A percentile compares a stretch with the other conserved stretches of the same genome.
Evolutionary conservation across 2,888 invertebrate species (phyloP).

Genomic region (Melanostoma scalare): DNA sequence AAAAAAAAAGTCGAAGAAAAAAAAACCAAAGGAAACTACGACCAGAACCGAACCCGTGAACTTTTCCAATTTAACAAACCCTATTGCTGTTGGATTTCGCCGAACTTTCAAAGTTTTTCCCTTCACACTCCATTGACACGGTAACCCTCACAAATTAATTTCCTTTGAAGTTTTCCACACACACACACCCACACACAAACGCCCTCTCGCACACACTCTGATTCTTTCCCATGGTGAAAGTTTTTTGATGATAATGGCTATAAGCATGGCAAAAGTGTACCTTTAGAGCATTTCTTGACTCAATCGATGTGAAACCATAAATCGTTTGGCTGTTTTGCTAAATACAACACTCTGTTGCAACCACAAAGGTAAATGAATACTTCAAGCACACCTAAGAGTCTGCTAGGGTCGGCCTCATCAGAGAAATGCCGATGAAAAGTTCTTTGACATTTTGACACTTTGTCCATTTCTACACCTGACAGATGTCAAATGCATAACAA

Average conservation of each 20-base stretch:
- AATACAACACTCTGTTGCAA: constrained; percentile 33
- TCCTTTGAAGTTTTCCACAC: constrained; percentile 62
- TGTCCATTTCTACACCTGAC: constrained; percentile 47
- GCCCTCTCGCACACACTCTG: neutral
- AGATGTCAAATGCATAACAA: constrained; percentile 64
- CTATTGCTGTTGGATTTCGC: constrained; percentile 52
- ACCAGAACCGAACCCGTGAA: constrained; percentile 51
- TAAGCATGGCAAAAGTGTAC: constrained; percentile 43
- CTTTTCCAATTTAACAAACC: constrained; percentile 73
- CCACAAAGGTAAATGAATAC: constrained; percentile 10
- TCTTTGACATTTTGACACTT: constrained; percentile 59
- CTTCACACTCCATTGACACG: constrained; percentile 70
- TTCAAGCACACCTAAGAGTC: constrained; percentile 1
- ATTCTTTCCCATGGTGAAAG: constrained; percentile 31
- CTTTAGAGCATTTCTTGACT: constrained; percentile 5
- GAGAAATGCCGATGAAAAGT: constrained; percentile 41
- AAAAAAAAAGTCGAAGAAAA: constrained; percentile 18
- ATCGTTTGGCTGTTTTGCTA: constrained; percentile 19
- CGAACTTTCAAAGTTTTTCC: constrained; percentile 59
- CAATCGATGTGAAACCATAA: constrained; percentile 57
- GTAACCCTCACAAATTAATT: constrained; percentile 71
- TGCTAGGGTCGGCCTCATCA: neutral
- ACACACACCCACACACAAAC: neutral
- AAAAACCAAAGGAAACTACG: constrained; percentile 11
- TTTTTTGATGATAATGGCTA: constrained; percentile 63